Conservation (phyloP, 2,888 invertebrate genomes). For the Tanypteryx hageni region DNA sequence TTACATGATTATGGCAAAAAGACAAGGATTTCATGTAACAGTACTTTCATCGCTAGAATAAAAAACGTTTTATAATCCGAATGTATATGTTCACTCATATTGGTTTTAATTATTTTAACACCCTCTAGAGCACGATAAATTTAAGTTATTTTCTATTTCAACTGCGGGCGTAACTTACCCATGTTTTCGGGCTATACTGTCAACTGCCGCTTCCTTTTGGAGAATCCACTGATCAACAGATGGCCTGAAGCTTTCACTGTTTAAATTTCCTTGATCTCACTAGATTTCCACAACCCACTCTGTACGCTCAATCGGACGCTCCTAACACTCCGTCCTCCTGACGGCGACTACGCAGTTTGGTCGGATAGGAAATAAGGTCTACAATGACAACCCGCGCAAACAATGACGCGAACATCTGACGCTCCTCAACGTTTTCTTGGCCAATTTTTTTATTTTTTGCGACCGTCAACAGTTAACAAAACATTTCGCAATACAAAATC, state of each 20-base stretch:
- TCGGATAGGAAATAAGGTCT: neutral
- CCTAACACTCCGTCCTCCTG: neutral
- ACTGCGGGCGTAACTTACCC: neutral
- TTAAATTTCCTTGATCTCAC: neutral
- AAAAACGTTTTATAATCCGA: too few species aligned
- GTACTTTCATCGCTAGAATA: too few species aligned
- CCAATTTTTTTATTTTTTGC: neutral
- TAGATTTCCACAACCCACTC: neutral
- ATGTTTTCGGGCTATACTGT: neutral
- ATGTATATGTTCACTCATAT: too few species aligned
- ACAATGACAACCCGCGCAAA: slow-evolving; percentile 31
- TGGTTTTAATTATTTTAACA: too few species aligned
- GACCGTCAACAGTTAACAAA: neutral
- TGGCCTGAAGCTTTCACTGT: slow-evolving; percentile 31
- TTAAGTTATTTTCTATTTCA: neutral
- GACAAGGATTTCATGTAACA: too few species aligned
- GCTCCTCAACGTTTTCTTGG: neutral
- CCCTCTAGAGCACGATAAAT: neutral
- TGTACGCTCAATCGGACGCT: neutral
- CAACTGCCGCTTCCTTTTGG: neutral
- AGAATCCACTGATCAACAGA: neutral
- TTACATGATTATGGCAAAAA: too few species aligned
- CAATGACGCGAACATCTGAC: slow-evolving; percentile 55
- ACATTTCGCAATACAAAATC: slow-evolving; percentile 4
- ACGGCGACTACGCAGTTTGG: slow-evolving; percentile 51